Evolutionary conservation across 2,797 vertebrate genomes (phyloP).

Genomic region (Cephalopachus bancanus): DNA sequence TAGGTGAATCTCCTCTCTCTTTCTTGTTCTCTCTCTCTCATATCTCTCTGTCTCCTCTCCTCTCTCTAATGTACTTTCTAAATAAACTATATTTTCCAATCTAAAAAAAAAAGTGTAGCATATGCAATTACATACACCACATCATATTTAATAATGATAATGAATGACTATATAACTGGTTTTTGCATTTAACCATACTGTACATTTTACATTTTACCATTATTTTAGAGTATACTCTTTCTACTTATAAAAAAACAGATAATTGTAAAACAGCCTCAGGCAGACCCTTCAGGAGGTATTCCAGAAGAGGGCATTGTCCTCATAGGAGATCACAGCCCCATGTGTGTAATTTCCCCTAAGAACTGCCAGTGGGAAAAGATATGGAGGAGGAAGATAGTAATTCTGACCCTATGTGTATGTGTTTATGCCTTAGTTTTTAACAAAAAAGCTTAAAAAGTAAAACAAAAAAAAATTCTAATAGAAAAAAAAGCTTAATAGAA

Average conservation of each 20-base stretch:
- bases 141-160: background rate
- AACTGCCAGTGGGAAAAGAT: background rate
- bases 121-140: background rate
- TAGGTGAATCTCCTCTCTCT: too few relatives aligned
- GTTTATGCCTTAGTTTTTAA: background rate
- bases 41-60: too few relatives aligned
- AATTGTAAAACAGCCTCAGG: background rate
- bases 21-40: too few relatives aligned
- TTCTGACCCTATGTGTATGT: background rate
- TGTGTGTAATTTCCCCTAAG: background rate
- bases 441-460: background rate
- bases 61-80: too few relatives aligned
- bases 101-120: background rate
- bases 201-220: background rate
- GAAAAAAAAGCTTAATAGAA: background rate
- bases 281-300: background rate
- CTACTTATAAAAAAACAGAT: background rate
- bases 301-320: background rate
- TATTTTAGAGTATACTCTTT: background rate
- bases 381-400: background rate
- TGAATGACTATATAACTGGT: background rate
- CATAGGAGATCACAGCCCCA: background rate
- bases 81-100: too few relatives aligned
- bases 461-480: background rate
- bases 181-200: background rate